These are phyloP conservation scores for Proisotoma minuta DNA, from an alignment of 2,888 invertebrate species.

Conservation along the genomic window DNA sequence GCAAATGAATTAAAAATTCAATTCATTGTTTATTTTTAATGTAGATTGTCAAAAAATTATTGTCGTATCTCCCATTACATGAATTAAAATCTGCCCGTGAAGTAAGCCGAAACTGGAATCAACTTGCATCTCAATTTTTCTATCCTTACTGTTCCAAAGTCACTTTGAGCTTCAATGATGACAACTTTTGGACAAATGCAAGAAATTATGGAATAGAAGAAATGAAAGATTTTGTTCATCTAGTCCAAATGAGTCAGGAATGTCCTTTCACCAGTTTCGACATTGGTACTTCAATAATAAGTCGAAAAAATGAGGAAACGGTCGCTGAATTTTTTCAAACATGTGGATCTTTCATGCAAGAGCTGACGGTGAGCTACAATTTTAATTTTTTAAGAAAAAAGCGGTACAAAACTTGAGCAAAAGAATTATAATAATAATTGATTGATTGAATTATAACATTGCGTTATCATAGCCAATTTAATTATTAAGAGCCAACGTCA, in stretches of 20 bases:
- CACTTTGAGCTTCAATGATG: conserved; percentile 32
- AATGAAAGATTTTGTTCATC: conserved; percentile 26
- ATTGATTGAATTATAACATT: neutral
- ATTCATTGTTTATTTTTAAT: conserved; percentile 3
- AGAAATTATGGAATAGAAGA: conserved; percentile 34
- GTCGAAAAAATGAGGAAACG: conserved; percentile 15
- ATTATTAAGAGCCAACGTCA: no score
- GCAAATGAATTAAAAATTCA: neutral
- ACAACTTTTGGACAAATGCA: conserved; percentile 41
- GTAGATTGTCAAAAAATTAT: conserved; percentile 28
- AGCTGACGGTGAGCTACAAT: conserved; percentile 22
- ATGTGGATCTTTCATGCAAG: conserved; percentile 19
- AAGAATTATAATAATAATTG: neutral
- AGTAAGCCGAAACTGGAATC: conserved; percentile 33
- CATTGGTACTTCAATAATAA: conserved; percentile 31
- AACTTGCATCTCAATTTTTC: conserved; percentile 18
- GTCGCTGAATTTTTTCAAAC: conserved; percentile 22
- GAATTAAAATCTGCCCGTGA: conserved; percentile 29
- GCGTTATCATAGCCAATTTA: no score
- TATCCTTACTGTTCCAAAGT: conserved; percentile 16
- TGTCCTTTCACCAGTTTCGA: conserved; percentile 36
- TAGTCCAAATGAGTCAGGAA: conserved; percentile 19
- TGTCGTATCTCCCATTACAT: conserved; percentile 18
- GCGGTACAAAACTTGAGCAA: neutral
- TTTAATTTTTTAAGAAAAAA: neutral